phyloP scores from a whole-genome alignment of 2,113 vertebrate genomes.

The Sciurus niger region DNA sequence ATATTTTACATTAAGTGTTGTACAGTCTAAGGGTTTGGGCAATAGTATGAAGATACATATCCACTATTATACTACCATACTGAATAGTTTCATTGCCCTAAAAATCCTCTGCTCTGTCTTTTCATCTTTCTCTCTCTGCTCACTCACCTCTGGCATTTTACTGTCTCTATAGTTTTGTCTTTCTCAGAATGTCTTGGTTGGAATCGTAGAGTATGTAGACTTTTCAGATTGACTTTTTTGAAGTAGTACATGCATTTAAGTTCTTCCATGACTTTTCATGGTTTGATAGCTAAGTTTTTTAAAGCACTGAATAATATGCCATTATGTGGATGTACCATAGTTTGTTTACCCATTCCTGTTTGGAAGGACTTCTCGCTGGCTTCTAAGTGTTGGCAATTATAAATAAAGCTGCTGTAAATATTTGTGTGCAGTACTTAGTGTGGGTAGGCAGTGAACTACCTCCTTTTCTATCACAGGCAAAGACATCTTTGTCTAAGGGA shows the following conservation, averaged over 20 bases:
- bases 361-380: neutral
- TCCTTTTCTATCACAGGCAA: neutral
- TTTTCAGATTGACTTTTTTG: conserved; percentile 45
- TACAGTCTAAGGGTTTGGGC: neutral
- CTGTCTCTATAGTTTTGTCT: neutral
- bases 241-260: neutral
- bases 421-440: conserved; percentile 3
- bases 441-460: neutral
- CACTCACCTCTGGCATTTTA: neutral
- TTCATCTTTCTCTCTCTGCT: neutral
- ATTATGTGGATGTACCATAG: neutral
- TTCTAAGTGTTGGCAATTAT: conserved; percentile 22
- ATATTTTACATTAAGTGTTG: neutral
- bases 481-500: conserved; percentile 30
- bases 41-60: neutral
- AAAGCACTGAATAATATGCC: neutral
- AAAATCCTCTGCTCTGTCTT: neutral
- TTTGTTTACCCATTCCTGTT: conserved; percentile 8
- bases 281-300: conserved; percentile 14
- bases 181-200: conserved; percentile 12
- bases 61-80: neutral
- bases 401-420: conserved; percentile 50
- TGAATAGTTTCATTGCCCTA: conserved; percentile 4
- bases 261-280: neutral
- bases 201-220: neutral